A percentile compares a stretch with the other conserved stretches of the same genome.
phyloP scores from a whole-genome alignment of 2,888 invertebrate genomes.

The Drosophila siamana region DNA sequence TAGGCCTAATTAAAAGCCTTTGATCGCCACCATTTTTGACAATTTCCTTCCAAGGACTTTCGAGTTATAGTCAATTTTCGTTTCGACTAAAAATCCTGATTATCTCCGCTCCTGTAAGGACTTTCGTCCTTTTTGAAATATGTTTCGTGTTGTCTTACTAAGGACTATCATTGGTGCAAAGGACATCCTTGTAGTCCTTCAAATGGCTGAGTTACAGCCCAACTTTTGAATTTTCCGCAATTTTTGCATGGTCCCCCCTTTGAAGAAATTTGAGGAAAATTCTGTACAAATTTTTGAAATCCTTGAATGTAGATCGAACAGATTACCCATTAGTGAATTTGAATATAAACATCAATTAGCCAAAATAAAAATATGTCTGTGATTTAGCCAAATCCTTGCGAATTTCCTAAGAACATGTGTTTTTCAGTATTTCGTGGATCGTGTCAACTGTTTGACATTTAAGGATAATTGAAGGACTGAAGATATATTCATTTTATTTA shows the following conservation, averaged over 20 bases:
- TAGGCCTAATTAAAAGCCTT: background rate
- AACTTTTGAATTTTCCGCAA: background rate
- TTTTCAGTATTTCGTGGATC: no score
- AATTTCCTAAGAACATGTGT: no score
- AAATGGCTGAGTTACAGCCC: background rate
- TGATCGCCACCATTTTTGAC: background rate
- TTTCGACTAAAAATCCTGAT: background rate
- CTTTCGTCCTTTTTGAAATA: constrained; percentile 4
- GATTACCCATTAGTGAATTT: background rate
- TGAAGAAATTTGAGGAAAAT: background rate
- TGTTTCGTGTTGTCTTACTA: background rate
- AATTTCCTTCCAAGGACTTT: background rate
- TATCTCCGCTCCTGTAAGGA: constrained; percentile 1
- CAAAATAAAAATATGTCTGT: no score
- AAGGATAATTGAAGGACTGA: no score
- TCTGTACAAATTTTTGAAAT: background rate
- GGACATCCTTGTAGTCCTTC: constrained; percentile 1
- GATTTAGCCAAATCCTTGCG: no score
- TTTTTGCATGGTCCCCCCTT: constrained; percentile 2
- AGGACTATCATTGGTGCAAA: background rate
- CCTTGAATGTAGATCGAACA: constrained; percentile 7
- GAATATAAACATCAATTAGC: no score
- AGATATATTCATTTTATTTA: no score
- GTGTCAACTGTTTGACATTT: no score
- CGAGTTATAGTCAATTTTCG: background rate